phyloP scores from a whole-genome alignment of 2,797 vertebrate species.

The Danio albolineatus region DNA sequence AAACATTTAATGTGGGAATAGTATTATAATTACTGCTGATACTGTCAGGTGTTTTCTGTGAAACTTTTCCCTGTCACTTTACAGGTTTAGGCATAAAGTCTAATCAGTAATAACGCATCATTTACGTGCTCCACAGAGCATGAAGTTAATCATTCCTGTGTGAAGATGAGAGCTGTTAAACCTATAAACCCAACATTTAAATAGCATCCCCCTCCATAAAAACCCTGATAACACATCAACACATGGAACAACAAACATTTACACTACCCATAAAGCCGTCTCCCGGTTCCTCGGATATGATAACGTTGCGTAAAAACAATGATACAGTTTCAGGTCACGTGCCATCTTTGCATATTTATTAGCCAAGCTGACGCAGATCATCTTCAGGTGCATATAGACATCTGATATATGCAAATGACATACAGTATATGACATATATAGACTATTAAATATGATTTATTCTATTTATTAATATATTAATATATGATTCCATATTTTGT shows the following conservation, averaged over 20 bases:
- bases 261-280: slow-evolving; percentile 26
- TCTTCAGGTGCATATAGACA: too few species aligned
- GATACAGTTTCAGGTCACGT: neutral
- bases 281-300: slow-evolving; percentile 2
- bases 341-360: neutral
- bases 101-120: neutral
- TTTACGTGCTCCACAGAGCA: slow-evolving; percentile 1
- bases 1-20: too few species aligned
- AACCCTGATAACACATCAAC: slow-evolving; percentile 22
- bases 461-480: too few species aligned
- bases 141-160: slow-evolving; percentile 31
- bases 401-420: too few species aligned
- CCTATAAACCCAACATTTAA: slow-evolving; percentile 36
- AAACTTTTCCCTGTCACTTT: too few species aligned
- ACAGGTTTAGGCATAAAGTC: neutral
- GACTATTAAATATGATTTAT: too few species aligned
- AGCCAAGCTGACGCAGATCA: too few species aligned
- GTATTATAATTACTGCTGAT: too few species aligned
- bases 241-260: slow-evolving; percentile 51
- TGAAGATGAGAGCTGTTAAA: slow-evolving; percentile 5
- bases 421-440: too few species aligned
- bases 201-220: slow-evolving; percentile 52
- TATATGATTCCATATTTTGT: too few species aligned
- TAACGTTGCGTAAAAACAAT: slow-evolving; percentile 18
- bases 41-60: too few species aligned